Percentiles rank a stretch among this genome's conserved stretches.
Evolutionary conservation across 2,888 invertebrate genomes (phyloP).

Genomic region (Synergus umbraculus): DNA sequence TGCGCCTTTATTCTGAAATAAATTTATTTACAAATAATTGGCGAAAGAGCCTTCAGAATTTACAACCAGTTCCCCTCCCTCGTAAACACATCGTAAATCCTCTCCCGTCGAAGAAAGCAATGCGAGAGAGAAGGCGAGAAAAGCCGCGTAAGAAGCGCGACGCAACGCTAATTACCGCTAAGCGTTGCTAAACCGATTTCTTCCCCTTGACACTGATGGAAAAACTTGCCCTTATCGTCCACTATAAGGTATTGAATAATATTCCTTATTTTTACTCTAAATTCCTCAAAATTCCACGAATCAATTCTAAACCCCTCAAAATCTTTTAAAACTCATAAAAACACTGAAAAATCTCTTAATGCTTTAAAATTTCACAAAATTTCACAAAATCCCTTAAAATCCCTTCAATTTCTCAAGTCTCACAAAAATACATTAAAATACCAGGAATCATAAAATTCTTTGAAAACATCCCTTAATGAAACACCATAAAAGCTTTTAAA

Average conservation of each 20-base stretch:
- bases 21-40: conserved; percentile 37
- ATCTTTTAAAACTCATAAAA: too few relatives aligned
- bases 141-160: conserved; percentile 3
- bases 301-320: too few relatives aligned
- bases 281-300: too few relatives aligned
- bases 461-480: too few relatives aligned
- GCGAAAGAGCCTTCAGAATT: conserved; percentile 15
- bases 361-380: too few relatives aligned
- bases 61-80: conserved; percentile 15
- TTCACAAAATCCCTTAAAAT: too few relatives aligned
- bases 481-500: too few relatives aligned
- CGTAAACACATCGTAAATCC: conserved; percentile 33
- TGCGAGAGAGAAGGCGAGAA: conserved; percentile 7
- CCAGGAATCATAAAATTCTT: too few relatives aligned
- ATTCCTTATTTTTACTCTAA: too few relatives aligned
- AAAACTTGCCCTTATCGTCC: neutral
- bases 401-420: too few relatives aligned
- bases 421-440: too few relatives aligned
- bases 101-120: conserved; percentile 10
- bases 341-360: too few relatives aligned
- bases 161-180: conserved; percentile 6
- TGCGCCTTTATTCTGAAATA: conserved; percentile 17
- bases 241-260: neutral
- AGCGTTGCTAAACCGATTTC: conserved; percentile 15
- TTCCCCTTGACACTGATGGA: neutral